These are phyloP conservation scores for Aphelinus atriplicis DNA, from an alignment of 1,140 invertebrate species.

Conservation along the genomic window DNA sequence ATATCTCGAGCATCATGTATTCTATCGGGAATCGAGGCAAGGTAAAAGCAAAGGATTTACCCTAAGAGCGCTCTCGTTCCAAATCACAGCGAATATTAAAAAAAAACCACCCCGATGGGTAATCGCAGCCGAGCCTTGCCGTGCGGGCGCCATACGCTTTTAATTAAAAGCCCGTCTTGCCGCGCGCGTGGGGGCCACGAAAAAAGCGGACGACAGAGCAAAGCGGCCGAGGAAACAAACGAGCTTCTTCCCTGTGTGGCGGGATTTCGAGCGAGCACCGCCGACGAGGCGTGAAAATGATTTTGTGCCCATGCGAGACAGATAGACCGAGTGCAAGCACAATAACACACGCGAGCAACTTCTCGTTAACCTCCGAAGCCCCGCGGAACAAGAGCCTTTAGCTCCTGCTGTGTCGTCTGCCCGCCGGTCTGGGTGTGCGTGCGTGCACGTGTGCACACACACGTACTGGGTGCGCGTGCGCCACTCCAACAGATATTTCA, in stretches of 20 bases:
- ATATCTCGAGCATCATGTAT: too few relatives aligned
- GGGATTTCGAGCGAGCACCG: neutral
- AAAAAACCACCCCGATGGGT: too few relatives aligned
- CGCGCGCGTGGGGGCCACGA: neutral
- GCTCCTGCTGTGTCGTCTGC: too few relatives aligned
- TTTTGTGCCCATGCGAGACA: neutral
- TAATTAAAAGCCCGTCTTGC: too few relatives aligned
- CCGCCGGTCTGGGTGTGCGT: neutral
- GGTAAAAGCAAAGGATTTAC: too few relatives aligned
- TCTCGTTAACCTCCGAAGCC: constrained; percentile 16
- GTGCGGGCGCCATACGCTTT: too few relatives aligned
- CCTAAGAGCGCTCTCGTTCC: too few relatives aligned
- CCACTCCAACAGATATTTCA: too few relatives aligned
- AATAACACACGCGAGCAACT: constrained; percentile 11
- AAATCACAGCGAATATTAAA: too few relatives aligned
- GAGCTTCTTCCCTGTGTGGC: neutral
- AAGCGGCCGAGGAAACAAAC: neutral
- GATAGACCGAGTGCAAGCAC: constrained; percentile 1
- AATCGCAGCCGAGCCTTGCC: too few relatives aligned
- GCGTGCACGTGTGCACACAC: neutral
- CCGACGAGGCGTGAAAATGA: constrained; percentile 17
- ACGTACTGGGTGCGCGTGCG: too few relatives aligned
- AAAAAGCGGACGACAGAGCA: neutral
- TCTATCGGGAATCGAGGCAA: too few relatives aligned
- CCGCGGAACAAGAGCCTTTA: neutral